Conservation (phyloP, 1,140 invertebrate genomes). For the Drosophila sp. region DNA sequence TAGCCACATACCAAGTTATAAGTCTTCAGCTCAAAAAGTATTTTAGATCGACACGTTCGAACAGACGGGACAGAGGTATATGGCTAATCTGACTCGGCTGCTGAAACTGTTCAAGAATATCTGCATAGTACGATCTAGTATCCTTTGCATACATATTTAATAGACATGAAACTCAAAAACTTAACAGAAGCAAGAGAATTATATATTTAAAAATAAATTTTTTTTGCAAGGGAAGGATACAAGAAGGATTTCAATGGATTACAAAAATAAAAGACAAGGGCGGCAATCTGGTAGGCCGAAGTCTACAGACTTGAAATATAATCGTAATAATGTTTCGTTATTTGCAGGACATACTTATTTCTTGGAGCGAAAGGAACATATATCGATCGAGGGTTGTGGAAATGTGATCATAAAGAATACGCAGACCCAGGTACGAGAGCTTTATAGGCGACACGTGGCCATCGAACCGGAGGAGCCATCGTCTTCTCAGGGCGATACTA, state of each 20-base stretch:
- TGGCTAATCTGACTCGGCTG: no score
- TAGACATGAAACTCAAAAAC: not conserved
- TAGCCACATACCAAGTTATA: no score
- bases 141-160: not conserved
- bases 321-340: not conserved
- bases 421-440: slow-evolving; percentile 25
- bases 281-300: not conserved
- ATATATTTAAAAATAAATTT: not conserved
- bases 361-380: slow-evolving; percentile 42
- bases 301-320: not conserved
- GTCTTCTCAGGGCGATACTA: slow-evolving; percentile 6
- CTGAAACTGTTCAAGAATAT: no score
- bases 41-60: no score
- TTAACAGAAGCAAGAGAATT: not conserved
- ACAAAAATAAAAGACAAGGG: not conserved
- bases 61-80: no score
- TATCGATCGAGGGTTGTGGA: slow-evolving; percentile 20
- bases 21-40: no score
- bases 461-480: not conserved
- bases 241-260: not conserved
- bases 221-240: not conserved
- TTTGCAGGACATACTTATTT: slow-evolving; percentile 23
- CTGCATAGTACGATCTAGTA: not conserved
- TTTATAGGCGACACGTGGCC: not conserved
- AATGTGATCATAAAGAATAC: slow-evolving; percentile 34